These are phyloP conservation scores for Caranx melampygus DNA, from an alignment of 2,113 vertebrate species.

Conservation along the genomic window DNA sequence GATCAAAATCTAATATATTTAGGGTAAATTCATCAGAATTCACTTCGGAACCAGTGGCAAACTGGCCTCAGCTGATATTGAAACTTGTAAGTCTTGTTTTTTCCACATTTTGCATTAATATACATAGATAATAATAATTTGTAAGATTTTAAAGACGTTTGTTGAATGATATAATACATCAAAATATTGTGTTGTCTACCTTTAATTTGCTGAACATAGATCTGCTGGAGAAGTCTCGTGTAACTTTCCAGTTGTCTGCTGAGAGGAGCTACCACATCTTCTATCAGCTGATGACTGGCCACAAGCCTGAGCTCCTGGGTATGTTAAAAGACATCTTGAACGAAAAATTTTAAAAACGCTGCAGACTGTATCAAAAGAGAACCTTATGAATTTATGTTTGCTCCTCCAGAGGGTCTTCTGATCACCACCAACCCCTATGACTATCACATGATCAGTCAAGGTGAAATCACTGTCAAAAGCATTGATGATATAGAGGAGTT, in stretches of 20 bases:
- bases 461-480: conserved; percentile 76
- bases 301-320: conserved; percentile 81
- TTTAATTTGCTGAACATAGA: conserved; percentile 36
- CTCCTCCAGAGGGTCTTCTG: conserved; percentile 76
- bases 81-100: conserved; percentile 42
- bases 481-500: conserved; percentile 76
- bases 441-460: conserved; percentile 79
- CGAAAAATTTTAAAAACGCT: background rate
- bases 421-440: conserved; percentile 81
- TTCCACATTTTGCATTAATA: too few species aligned
- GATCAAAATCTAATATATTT: background rate
- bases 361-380: background rate
- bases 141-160: background rate
- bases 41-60: conserved; percentile 49
- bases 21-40: conserved; percentile 65
- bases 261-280: conserved; percentile 84
- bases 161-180: too few species aligned
- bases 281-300: conserved; percentile 81
- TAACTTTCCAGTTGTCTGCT: conserved; percentile 73
- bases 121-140: too few species aligned
- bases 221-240: conserved; percentile 77
- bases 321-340: background rate
- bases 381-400: background rate
- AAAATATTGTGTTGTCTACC: too few species aligned
- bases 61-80: conserved; percentile 60